Percentiles rank a stretch among this genome's conserved stretches.
phyloP scores from a whole-genome alignment of 1,140 invertebrate species.

The Lepidotrigona ventralis region DNA sequence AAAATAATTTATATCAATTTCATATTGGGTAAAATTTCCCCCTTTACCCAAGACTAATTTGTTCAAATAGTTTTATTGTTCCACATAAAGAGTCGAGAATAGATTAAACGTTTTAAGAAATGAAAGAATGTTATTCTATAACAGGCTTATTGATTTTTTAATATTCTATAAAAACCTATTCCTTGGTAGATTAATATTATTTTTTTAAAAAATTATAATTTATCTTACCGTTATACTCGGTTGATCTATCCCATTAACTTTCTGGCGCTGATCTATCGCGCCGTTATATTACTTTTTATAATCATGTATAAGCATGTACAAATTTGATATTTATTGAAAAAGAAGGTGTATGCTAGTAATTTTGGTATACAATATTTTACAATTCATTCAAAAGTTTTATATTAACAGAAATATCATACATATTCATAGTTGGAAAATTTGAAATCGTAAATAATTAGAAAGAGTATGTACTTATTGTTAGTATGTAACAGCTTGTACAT shows the following conservation, averaged over 20 bases:
- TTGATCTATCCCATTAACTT: constrained; percentile 3
- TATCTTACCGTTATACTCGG: too few relatives aligned
- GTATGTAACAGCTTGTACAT: constrained; percentile 27
- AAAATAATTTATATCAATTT: constrained; percentile 21
- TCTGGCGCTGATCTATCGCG: constrained; percentile 14
- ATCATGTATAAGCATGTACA: not conserved
- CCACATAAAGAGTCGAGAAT: not conserved
- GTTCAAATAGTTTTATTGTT: not conserved
- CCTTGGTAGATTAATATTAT: not conserved
- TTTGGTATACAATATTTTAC: not conserved
- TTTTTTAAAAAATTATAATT: not conserved
- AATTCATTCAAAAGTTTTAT: not conserved
- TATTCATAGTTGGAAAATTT: not conserved
- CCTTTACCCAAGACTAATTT: not conserved
- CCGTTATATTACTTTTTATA: constrained; percentile 10
- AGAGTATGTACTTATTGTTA: not conserved
- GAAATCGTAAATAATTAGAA: constrained; percentile 15
- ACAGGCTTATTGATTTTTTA: constrained; percentile 48
- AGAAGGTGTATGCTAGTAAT: not conserved
- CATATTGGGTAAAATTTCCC: not conserved
- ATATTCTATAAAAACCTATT: not conserved
- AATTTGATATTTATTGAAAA: not conserved
- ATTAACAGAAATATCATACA: not conserved
- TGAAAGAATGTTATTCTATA: constrained; percentile 23
- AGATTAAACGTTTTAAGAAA: not conserved